These are phyloP conservation scores for Heliopora coerulea DNA, from an alignment of 92 coral and sea anemone genomes.

Conservation along the genomic window DNA sequence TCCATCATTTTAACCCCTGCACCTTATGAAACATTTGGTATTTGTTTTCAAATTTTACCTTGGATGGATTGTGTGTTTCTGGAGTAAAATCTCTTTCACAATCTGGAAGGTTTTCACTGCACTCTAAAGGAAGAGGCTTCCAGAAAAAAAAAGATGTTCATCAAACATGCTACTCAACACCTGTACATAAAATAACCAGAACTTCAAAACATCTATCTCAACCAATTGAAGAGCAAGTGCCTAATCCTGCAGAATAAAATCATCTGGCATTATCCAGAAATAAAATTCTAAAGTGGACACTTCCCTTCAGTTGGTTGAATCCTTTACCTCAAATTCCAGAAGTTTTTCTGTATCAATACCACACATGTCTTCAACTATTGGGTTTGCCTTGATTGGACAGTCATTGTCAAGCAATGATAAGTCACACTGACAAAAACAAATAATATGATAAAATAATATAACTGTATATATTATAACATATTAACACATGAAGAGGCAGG, in stretches of 20 bases:
- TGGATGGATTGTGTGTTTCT: constrained; percentile 6
- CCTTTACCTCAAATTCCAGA: constrained; percentile 14
- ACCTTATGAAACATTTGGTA: too few species aligned
- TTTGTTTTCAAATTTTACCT: background rate
- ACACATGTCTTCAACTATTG: too few species aligned
- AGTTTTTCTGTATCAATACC: constrained; percentile 8
- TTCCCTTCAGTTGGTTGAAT: background rate
- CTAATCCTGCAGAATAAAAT: too few species aligned
- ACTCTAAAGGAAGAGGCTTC: constrained; percentile 18
- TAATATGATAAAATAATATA: too few species aligned
- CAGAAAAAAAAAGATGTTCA: background rate
- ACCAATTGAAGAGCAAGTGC: too few species aligned
- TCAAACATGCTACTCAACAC: background rate
- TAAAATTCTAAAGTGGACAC: background rate
- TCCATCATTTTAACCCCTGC: too few species aligned
- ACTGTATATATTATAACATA: too few species aligned
- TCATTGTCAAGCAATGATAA: too few species aligned
- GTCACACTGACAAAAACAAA: background rate
- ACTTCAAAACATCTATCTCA: background rate
- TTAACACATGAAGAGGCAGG: too few species aligned
- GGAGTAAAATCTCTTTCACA: constrained; percentile 25
- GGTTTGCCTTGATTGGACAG: too few species aligned
- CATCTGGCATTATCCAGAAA: too few species aligned
- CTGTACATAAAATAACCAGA: background rate
- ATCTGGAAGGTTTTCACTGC: constrained; percentile 9